Base-by-base conservation (phyloP, 2,797 vertebrate genomes). In the Hippocampus kuda region DNA sequence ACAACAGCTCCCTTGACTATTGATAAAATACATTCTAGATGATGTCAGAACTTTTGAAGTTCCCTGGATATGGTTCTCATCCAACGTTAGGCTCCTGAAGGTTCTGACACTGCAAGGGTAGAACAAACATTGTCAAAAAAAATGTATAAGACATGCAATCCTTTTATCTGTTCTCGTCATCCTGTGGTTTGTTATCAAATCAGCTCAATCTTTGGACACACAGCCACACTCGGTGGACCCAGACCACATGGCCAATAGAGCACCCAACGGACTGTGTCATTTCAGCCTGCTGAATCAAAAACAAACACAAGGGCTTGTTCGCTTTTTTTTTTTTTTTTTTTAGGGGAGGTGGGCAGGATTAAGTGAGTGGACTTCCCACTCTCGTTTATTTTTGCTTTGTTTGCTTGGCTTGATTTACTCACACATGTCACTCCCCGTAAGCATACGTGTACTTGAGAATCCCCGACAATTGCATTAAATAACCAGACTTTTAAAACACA, bases 201-300 rank as follows among this genome's bases (percentile, higher is more conserved):
- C 86, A 86, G 75, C 61, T 79, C 75, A 68, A 80, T 79, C 82
- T 81, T 86, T 78, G 77, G 86, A 90, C 85, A 84, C 86, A 77
- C 86, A 80, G 81, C 84, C 83, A 82, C 69, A 84, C 79, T 90
- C 89, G 87, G 81, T 89, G 87, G 89, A 91, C 86, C 89, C 80
- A 87, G 83, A 89, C 88, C 84, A 84, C 88, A 90, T 85, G 90
- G 89, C 88, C 88, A 90, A 91, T 91, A 86, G 89, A 92, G 89
- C 81, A 79, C 85, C 88, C 88, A 90, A 86, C 89, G 88, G 88
- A 89, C 90, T 91, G 90, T 90, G 87, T 90, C 90, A 88, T 90
- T 88, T 85, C 84, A 84, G 83, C 86, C 85, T 73, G 82, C 85
- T 77, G 84, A 87, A 90, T 90, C 82, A 85, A 90, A 91, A 91